Conservation (phyloP, 2,797 vertebrate genomes). For the Margarornis squamiger region DNA sequence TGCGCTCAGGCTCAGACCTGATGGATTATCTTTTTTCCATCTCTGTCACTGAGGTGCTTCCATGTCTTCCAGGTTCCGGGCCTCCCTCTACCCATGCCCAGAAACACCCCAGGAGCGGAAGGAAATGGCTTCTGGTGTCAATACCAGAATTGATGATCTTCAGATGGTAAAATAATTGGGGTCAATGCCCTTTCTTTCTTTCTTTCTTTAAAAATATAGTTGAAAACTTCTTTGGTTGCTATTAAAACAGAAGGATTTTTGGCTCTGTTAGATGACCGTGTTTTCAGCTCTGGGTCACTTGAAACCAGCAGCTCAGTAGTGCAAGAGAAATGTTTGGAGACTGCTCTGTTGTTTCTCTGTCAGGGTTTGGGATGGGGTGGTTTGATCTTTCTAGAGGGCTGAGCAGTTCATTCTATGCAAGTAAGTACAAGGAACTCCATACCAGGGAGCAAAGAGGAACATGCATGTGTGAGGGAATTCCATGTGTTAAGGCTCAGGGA, state of each 20-base stretch:
- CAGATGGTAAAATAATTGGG: conserved; percentile 87
- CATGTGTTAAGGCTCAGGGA: neutral
- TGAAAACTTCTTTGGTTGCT: neutral
- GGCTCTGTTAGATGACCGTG: accelerated
- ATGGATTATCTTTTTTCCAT: neutral
- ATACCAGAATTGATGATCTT: conserved; percentile 95
- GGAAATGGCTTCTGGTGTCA: conserved; percentile 96
- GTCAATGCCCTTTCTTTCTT: neutral
- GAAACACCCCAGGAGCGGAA: conserved; percentile 96
- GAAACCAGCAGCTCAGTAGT: neutral
- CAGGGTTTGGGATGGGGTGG: neutral
- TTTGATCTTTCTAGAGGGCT: neutral
- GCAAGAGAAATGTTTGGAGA: neutral
- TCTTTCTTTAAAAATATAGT: neutral
- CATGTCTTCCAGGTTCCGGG: conserved; percentile 88
- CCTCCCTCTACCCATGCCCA: conserved; percentile 95
- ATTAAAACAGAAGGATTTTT: neutral
- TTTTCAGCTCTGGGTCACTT: neutral
- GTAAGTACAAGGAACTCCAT: neutral
- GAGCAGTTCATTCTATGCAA: neutral
- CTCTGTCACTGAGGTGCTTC: conserved; percentile 5
- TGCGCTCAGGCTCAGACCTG: neutral
- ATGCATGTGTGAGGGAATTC: neutral
- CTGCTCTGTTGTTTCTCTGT: neutral
- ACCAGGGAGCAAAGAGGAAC: neutral